Evolutionary conservation across 2,797 vertebrate species (phyloP).

Genomic region (Girardinus metallicus): DNA sequence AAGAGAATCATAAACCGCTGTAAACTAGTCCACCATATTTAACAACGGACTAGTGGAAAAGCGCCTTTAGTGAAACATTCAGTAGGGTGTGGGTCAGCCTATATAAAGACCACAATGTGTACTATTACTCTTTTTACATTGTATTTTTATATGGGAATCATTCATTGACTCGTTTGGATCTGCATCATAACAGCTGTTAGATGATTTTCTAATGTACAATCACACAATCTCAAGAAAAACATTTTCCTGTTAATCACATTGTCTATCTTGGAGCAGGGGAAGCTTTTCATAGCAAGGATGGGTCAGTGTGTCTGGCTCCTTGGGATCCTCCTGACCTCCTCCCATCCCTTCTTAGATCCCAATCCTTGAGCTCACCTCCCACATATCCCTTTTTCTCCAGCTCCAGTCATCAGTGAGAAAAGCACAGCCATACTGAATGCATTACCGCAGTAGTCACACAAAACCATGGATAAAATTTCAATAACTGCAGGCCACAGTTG

Average conservation of each 20-base stretch:
- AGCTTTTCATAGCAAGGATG: not conserved
- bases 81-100: too few species aligned
- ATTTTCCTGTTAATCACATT: slow-evolving; percentile 7
- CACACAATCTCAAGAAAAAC: not conserved
- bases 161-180: too few species aligned
- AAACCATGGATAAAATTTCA: slow-evolving; percentile 99
- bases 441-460: slow-evolving; percentile 98
- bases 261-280: not conserved
- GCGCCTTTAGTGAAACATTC: too few species aligned
- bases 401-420: slow-evolving; percentile 89
- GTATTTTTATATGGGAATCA: not conserved
- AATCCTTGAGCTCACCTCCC: slow-evolving; percentile 40
- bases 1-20: not conserved
- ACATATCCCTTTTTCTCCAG: slow-evolving; percentile 65
- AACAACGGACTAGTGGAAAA: too few species aligned
- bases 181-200: not conserved
- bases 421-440: slow-evolving; percentile 97
- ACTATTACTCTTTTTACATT: not conserved
- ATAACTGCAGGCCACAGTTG: slow-evolving; percentile 99
- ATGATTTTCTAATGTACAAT: not conserved
- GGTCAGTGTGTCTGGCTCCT: slow-evolving; percentile 21
- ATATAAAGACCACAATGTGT: too few species aligned
- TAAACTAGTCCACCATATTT: not conserved
- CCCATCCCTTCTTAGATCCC: slow-evolving; percentile 35
- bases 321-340: slow-evolving; percentile 42